phyloP scores from a whole-genome alignment of 2,113 vertebrate genomes.

The Pristiophorus japonicus region DNA sequence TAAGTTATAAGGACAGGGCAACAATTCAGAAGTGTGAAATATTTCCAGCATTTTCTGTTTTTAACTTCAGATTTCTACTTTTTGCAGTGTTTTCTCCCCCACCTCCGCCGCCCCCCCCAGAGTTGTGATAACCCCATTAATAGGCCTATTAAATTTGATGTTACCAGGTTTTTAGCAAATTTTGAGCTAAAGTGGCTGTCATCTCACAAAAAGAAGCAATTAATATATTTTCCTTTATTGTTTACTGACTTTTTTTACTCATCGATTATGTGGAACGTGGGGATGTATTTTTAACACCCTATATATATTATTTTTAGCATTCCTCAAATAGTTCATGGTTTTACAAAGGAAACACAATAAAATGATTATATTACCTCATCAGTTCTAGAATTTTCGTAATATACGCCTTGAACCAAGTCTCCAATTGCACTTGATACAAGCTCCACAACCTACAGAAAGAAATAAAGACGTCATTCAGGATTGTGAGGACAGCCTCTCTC shows the following conservation, averaged over 20 bases:
- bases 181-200: not conserved
- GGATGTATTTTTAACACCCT: not conserved
- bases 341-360: slow-evolving; percentile 18
- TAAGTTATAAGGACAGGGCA: not conserved
- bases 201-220: not conserved
- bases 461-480: slow-evolving; percentile 44
- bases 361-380: slow-evolving; percentile 65
- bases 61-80: not conserved
- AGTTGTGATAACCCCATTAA: not conserved
- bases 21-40: not conserved
- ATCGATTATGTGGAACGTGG: not conserved
- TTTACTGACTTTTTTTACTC: not conserved
- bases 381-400: slow-evolving; percentile 70
- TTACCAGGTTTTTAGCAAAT: not conserved
- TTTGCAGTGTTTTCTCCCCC: not conserved
- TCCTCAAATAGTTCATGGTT: slow-evolving; percentile 14
- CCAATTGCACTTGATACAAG: slow-evolving; percentile 90
- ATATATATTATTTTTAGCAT: not conserved
- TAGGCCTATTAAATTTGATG: not conserved
- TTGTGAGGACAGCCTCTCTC: not conserved
- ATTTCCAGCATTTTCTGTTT: not conserved
- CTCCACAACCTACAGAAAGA: slow-evolving; percentile 79
- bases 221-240: not conserved
- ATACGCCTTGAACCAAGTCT: slow-evolving; percentile 91
- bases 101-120: too few species aligned